phyloP scores from a whole-genome alignment of 35 echinoderm and acorn worm genomes.

The Stichopus chloronotus region DNA sequence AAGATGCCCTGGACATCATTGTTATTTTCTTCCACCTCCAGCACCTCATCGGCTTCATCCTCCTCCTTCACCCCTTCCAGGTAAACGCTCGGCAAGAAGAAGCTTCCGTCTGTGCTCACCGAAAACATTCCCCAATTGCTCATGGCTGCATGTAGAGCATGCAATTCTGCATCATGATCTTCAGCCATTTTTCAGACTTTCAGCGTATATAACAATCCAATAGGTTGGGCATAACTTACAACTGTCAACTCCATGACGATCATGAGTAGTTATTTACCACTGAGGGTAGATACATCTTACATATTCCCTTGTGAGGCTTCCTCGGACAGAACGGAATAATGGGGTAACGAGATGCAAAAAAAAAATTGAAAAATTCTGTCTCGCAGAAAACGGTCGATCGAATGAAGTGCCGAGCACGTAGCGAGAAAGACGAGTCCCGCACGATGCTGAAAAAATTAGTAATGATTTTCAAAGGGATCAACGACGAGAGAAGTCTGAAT shows the following conservation, averaged over 20 bases:
- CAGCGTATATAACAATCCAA: not conserved
- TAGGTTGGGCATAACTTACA: not conserved
- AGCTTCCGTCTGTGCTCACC: not conserved
- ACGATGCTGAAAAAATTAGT: not conserved
- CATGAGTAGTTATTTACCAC: not conserved
- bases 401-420: not conserved
- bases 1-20: not conserved
- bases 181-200: not conserved
- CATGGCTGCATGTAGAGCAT: constrained; percentile 16
- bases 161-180: constrained; percentile 22
- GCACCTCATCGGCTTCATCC: not conserved
- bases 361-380: not conserved
- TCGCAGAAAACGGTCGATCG: not conserved
- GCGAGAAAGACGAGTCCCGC: not conserved
- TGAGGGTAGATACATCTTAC: not conserved
- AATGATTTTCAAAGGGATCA: not conserved
- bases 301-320: constrained; percentile 8
- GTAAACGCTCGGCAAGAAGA: constrained; percentile 26
- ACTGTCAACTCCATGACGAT: not conserved
- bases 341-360: not conserved
- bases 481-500: not conserved
- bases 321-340: not conserved
- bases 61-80: constrained; percentile 14
- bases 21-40: not conserved
- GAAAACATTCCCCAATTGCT: constrained; percentile 16